Evolutionary conservation across 2,888 invertebrate species (phyloP).

Genomic region (Platycnemis pennipes): DNA sequence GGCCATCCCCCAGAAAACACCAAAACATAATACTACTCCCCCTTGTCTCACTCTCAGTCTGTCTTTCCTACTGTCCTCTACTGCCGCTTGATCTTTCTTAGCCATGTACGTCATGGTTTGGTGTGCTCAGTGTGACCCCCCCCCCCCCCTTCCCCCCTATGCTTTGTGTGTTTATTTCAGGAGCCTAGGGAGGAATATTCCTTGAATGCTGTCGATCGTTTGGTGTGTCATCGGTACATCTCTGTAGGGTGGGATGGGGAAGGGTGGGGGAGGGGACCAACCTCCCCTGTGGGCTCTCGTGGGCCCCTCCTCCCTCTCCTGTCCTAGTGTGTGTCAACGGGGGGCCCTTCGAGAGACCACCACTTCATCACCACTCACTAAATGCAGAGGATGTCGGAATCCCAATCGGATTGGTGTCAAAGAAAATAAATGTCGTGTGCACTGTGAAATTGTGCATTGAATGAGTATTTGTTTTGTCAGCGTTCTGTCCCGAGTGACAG

Average conservation of each 20-base stretch:
- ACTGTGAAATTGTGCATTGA: not conserved
- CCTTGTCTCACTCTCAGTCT: conserved; percentile 50
- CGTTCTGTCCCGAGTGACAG: not conserved
- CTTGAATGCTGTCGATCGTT: conserved; percentile 63
- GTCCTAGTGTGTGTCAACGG: not conserved
- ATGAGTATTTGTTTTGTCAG: not conserved
- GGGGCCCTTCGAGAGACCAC: not conserved
- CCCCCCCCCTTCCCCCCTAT: conserved; percentile 50
- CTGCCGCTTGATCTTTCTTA: conserved; percentile 62
- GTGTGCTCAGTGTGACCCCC: conserved; percentile 63
- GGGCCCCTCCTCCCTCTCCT: conserved; percentile 19
- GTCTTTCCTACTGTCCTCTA: conserved; percentile 52
- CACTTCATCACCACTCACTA: conserved; percentile 55
- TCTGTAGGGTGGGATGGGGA: conserved; percentile 52
- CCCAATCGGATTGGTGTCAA: not conserved
- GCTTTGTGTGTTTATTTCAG: conserved; percentile 69
- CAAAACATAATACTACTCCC: conserved; percentile 13
- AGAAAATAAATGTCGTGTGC: not conserved
- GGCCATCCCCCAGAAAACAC: not conserved
- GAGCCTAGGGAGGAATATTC: conserved; percentile 58
- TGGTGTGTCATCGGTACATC: conserved; percentile 61
- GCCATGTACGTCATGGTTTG: conserved; percentile 67
- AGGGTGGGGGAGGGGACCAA: conserved; percentile 43
- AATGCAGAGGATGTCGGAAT: conserved; percentile 42
- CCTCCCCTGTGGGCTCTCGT: conserved; percentile 1